Evolutionary conservation across 2,797 vertebrate genomes (phyloP).

Genomic region (Crenuchus spilurus): DNA sequence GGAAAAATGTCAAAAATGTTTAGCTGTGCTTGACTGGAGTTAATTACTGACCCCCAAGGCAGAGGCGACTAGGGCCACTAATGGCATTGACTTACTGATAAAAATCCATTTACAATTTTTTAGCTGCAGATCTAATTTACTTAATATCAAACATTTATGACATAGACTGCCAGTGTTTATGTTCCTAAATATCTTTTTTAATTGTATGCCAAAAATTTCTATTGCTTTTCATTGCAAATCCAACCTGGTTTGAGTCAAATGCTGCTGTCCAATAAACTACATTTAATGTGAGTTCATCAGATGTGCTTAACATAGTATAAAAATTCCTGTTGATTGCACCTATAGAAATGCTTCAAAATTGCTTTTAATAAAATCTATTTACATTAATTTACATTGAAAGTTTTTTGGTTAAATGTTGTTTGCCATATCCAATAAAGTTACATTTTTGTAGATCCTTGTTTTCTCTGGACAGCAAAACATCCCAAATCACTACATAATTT

Average conservation of each 20-base stretch:
- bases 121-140: slow-evolving; percentile 93
- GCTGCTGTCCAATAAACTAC: too few species aligned
- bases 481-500: not conserved
- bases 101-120: slow-evolving; percentile 93
- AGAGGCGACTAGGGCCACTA: slow-evolving; percentile 85
- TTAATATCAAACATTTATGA: slow-evolving; percentile 94
- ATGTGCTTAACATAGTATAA: too few species aligned
- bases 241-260: not conserved
- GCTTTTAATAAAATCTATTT: too few species aligned
- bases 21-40: slow-evolving; percentile 95
- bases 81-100: slow-evolving; percentile 94
- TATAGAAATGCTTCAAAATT: too few species aligned
- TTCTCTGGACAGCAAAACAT: not conserved
- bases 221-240: not conserved
- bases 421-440: too few species aligned
- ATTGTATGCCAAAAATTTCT: slow-evolving; percentile 13
- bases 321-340: too few species aligned
- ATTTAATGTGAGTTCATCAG: too few species aligned
- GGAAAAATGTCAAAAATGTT: slow-evolving; percentile 98
- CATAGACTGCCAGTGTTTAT: slow-evolving; percentile 81
- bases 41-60: slow-evolving; percentile 93
- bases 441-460: too few species aligned
- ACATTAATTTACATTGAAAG: too few species aligned
- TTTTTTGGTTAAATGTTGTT: too few species aligned
- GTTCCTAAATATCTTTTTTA: slow-evolving; percentile 45